Evolutionary conservation across 37 sponge, comb jelly and placozoan species (phyloP).

Genomic region (Bolinopsis microptera): DNA sequence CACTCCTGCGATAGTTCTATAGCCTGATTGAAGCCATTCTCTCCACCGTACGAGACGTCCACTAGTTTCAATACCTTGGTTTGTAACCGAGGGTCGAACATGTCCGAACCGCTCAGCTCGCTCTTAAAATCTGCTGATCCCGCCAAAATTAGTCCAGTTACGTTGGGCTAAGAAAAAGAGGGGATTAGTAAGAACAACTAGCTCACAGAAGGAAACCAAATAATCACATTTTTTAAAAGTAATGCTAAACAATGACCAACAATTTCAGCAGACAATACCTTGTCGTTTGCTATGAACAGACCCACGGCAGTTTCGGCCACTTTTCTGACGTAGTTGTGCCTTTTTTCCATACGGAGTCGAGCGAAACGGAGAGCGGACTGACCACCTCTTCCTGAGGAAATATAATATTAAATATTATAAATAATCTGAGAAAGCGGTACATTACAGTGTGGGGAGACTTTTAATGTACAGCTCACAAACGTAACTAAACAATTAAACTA

Average conservation of each 20-base stretch:
- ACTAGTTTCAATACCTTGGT: slow-evolving; percentile 89
- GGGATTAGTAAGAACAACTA: neutral
- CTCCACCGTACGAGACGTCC: slow-evolving; percentile 98
- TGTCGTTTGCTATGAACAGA: slow-evolving; percentile 87
- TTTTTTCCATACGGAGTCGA: slow-evolving; percentile 92
- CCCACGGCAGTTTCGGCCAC: slow-evolving; percentile 97
- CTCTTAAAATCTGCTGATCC: slow-evolving; percentile 99
- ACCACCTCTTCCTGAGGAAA: slow-evolving; percentile 73
- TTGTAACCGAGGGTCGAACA: slow-evolving; percentile 96
- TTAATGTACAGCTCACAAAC: neutral
- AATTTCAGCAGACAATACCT: slow-evolving; percentile 50
- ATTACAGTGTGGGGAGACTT: neutral
- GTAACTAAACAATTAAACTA: neutral
- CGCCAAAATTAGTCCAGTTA: slow-evolving; percentile 93
- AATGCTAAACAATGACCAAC: neutral
- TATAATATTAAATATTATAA: too few species aligned
- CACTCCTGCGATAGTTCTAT: slow-evolving; percentile 95
- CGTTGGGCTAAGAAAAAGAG: slow-evolving; percentile 70
- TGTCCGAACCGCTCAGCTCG: slow-evolving; percentile 94
- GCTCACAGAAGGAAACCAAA: neutral
- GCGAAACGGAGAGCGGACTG: slow-evolving; percentile 99
- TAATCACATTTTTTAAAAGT: too few species aligned
- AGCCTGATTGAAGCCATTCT: slow-evolving; percentile 99
- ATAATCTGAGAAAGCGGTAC: neutral
- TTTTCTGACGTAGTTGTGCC: slow-evolving; percentile 97